A percentile compares a stretch with the other conserved stretches of the same genome.
Evolutionary conservation across 2,888 invertebrate genomes (phyloP).

Genomic region (Pollenia angustigena): DNA sequence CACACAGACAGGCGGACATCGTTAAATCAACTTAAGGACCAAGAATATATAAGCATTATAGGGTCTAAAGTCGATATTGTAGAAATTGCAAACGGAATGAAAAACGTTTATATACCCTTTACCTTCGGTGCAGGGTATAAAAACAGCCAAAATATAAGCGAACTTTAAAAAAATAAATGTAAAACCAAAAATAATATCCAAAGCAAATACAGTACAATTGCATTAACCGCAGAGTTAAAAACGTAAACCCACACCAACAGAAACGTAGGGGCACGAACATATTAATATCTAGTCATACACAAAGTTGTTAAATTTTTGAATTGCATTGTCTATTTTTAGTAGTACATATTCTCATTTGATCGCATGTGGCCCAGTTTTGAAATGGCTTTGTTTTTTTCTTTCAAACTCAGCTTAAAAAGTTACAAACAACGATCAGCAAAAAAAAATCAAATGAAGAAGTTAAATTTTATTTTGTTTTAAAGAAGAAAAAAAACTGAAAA

Average conservation of each 20-base stretch:
- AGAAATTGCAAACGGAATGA: too few species aligned
- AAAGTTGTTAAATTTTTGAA: background rate
- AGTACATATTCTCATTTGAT: conserved; percentile 57
- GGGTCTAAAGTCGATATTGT: too few species aligned
- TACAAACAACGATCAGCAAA: background rate
- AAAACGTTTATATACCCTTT: too few species aligned
- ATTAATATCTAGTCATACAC: background rate
- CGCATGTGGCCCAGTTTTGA: conserved; percentile 70
- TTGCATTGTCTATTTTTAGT: conserved; percentile 20
- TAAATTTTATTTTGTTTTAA: background rate
- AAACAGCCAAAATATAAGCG: conserved; percentile 32
- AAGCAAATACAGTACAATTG: conserved; percentile 68
- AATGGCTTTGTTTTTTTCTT: background rate
- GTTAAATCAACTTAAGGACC: too few species aligned
- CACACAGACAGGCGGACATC: too few species aligned
- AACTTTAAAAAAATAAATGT: background rate
- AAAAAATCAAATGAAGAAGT: conserved; percentile 6
- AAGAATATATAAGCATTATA: too few species aligned
- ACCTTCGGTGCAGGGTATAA: too few species aligned
- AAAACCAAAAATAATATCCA: conserved; percentile 51
- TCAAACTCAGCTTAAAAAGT: conserved; percentile 33
- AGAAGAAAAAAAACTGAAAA: conserved; percentile 10
- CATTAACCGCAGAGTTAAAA: conserved; percentile 38
- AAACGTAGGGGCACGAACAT: background rate
- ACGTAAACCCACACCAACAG: background rate